phyloP scores from a whole-genome alignment of 2,888 invertebrate species.

The Synergus japonicus region DNA sequence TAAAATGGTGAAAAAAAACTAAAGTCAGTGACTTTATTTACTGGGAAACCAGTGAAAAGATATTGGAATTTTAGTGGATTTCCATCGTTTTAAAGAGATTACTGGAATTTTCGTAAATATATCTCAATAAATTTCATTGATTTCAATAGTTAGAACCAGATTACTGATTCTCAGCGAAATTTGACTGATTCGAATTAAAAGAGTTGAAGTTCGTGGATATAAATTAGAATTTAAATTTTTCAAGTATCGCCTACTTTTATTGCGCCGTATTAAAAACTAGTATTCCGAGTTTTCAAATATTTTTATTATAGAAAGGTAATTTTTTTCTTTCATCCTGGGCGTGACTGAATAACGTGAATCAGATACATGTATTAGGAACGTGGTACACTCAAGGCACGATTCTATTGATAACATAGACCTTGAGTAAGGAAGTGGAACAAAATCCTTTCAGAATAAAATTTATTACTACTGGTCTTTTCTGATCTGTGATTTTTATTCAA shows the following conservation, averaged over 20 bases:
- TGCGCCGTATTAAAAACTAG: neutral
- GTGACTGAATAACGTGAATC: constrained; percentile 19
- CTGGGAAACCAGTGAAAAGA: neutral
- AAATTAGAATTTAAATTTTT: neutral
- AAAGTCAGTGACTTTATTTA: neutral
- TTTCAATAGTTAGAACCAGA: too few relatives aligned
- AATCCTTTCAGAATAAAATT: neutral
- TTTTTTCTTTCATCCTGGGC: neutral
- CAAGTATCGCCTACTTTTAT: neutral
- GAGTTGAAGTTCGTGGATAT: neutral
- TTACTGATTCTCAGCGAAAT: too few relatives aligned
- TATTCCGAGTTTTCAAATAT: neutral
- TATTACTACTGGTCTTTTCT: neutral
- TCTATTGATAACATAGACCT: constrained; percentile 7
- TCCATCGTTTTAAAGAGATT: too few relatives aligned
- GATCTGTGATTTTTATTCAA: neutral
- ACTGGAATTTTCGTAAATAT: too few relatives aligned
- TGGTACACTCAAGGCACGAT: neutral
- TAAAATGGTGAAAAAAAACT: neutral
- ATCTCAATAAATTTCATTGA: too few relatives aligned
- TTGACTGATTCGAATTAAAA: too few relatives aligned
- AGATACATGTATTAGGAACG: neutral
- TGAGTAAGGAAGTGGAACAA: constrained; percentile 5
- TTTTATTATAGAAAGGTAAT: neutral
- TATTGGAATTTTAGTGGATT: too few relatives aligned